phyloP scores from a whole-genome alignment of 2,797 vertebrate species.

The Siniperca scherzeri region DNA sequence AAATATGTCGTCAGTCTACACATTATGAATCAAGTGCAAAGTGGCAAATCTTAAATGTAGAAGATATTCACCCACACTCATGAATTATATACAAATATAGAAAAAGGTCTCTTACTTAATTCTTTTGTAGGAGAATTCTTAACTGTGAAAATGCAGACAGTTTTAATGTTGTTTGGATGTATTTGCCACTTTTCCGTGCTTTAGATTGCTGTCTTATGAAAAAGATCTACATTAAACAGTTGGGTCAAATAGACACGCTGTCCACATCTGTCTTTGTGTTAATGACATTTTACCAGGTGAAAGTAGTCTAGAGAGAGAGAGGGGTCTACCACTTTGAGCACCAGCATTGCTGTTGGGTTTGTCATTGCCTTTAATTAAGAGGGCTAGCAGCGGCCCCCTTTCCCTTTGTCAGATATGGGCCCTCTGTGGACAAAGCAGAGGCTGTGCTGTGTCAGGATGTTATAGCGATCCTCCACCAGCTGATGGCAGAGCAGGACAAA shows the following conservation, averaged over 20 bases:
- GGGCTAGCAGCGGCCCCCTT: not conserved
- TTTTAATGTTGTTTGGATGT: not conserved
- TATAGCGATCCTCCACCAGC: conserved; percentile 48
- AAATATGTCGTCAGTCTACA: not conserved
- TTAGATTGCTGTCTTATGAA: not conserved
- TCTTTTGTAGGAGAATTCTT: not conserved
- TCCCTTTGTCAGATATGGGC: not conserved
- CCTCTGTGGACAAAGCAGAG: not conserved
- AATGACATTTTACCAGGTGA: not conserved
- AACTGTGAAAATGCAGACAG: not conserved
- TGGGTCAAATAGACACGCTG: not conserved
- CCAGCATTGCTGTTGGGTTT: not conserved
- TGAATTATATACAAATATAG: not conserved
- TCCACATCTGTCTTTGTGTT: not conserved
- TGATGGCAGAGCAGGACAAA: conserved; percentile 62
- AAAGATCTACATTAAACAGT: no score
- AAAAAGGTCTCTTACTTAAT: not conserved
- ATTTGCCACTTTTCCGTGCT: not conserved
- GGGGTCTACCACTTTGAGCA: not conserved
- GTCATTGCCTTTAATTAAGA: not conserved
- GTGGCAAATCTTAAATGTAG: no score
- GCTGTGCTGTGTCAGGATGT: not conserved
- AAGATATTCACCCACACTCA: not conserved
- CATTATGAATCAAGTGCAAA: not conserved
- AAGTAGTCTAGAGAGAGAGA: not conserved